Evolutionary conservation across 2,113 vertebrate species (phyloP).

Genomic region (Paramisgurnus dabryanus): DNA sequence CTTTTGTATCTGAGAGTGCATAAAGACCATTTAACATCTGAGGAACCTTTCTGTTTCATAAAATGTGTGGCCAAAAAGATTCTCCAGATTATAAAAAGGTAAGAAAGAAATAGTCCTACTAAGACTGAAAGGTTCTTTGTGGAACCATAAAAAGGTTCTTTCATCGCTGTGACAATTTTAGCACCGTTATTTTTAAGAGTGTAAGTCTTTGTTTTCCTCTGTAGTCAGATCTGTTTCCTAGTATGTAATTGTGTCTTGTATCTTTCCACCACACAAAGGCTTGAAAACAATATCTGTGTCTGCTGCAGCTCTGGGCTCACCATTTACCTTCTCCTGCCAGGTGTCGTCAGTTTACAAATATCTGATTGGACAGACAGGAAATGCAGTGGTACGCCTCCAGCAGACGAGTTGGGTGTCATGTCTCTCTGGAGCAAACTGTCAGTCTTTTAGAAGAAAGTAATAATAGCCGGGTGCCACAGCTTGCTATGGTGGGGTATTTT

Average conservation of each 20-base stretch:
- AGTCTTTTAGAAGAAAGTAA: slow-evolving; percentile 79
- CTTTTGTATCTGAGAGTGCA: no score
- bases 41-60: no score
- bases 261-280: slow-evolving; percentile 40
- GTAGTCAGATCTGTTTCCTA: neutral
- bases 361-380: slow-evolving; percentile 65
- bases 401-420: slow-evolving; percentile 69
- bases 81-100: no score
- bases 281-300: slow-evolving; percentile 31
- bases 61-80: no score
- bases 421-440: slow-evolving; percentile 74
- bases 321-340: slow-evolving; percentile 57
- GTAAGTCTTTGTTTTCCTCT: no score
- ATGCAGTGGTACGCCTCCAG: slow-evolving; percentile 67
- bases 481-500: slow-evolving; percentile 69
- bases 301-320: slow-evolving; percentile 35
- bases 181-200: no score
- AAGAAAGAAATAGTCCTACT: no score
- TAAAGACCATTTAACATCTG: no score
- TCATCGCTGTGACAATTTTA: no score
- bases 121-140: no score
- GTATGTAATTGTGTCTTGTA: slow-evolving; percentile 24
- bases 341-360: slow-evolving; percentile 52
- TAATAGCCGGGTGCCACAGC: slow-evolving; percentile 75
- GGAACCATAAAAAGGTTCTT: no score